phyloP scores from a whole-genome alignment of 2,888 invertebrate genomes.

The Bhutanitis thaidina region DNA sequence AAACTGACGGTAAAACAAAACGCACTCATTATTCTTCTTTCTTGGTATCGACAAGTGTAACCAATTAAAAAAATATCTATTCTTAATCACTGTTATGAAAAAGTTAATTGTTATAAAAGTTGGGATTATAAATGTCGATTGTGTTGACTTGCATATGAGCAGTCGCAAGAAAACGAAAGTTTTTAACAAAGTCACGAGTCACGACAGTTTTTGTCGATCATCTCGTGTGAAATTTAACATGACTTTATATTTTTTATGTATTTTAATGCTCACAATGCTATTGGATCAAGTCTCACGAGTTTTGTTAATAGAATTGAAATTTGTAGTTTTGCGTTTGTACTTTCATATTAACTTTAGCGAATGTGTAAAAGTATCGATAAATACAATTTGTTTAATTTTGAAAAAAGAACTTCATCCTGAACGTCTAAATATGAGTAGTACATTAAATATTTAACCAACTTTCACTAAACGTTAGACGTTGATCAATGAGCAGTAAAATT shows the following conservation, averaged over 20 bases:
- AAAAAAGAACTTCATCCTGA: too few relatives aligned
- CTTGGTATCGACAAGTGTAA: constrained; percentile 11
- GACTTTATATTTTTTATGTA: constrained; percentile 34
- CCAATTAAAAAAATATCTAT: constrained; percentile 20
- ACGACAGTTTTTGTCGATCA: constrained; percentile 58
- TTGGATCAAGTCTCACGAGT: constrained; percentile 21
- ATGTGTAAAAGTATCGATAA: too few relatives aligned
- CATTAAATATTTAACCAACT: not conserved
- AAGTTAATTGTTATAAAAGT: constrained; percentile 10
- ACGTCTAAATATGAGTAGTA: too few relatives aligned
- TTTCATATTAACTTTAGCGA: too few relatives aligned
- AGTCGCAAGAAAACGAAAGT: constrained; percentile 64
- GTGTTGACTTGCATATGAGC: constrained; percentile 43
- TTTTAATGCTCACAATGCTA: constrained; percentile 19
- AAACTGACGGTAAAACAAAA: constrained; percentile 14
- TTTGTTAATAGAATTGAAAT: not conserved
- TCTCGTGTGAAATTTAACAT: constrained; percentile 57
- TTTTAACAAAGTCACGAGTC: constrained; percentile 47
- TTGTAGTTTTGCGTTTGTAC: too few relatives aligned
- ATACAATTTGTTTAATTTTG: too few relatives aligned
- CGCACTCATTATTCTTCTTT: not conserved
- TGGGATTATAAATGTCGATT: constrained; percentile 32
- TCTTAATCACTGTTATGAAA: constrained; percentile 4
- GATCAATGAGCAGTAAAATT: constrained; percentile 41
- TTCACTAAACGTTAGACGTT: constrained; percentile 27